phyloP scores from a whole-genome alignment of 2,888 invertebrate species.

The Enoplolaimus lenunculus region DNA sequence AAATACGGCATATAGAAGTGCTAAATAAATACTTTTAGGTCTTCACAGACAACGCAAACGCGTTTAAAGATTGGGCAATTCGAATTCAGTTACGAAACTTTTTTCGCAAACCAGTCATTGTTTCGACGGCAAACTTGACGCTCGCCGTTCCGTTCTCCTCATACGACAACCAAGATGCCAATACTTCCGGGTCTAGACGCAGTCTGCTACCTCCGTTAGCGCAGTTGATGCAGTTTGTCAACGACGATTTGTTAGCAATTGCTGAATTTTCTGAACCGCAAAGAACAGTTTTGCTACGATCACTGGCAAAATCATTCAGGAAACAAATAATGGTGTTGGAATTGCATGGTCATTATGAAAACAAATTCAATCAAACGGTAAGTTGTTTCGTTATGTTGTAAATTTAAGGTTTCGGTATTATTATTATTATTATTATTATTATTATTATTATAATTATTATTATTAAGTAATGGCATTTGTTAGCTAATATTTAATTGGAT shows the following conservation, averaged over 20 bases:
- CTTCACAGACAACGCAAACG: slow-evolving; percentile 13
- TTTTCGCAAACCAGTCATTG: neutral
- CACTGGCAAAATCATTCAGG: no score
- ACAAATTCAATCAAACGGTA: neutral
- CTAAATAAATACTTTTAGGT: slow-evolving; percentile 19
- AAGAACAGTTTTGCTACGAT: no score
- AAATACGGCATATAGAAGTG: no score
- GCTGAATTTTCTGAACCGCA: neutral
- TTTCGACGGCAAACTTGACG: slow-evolving; percentile 24
- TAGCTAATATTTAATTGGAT: no score
- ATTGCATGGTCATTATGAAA: no score
- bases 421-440: no score
- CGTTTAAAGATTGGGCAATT: slow-evolving; percentile 12
- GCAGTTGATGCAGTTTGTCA: slow-evolving; percentile 22
- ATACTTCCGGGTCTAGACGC: neutral
- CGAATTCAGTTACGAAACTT: slow-evolving; percentile 9
- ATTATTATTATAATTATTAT: no score
- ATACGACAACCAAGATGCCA: neutral
- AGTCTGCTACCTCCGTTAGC: slow-evolving; percentile 2
- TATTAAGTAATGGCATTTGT: no score
- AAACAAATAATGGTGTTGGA: neutral
- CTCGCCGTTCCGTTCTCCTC: slow-evolving; percentile 15
- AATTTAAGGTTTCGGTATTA: no score
- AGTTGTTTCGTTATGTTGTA: no score
- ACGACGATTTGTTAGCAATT: slow-evolving; percentile 15